Conservation (phyloP, 2,797 vertebrate genomes). For the Gorsachius magnificus region DNA sequence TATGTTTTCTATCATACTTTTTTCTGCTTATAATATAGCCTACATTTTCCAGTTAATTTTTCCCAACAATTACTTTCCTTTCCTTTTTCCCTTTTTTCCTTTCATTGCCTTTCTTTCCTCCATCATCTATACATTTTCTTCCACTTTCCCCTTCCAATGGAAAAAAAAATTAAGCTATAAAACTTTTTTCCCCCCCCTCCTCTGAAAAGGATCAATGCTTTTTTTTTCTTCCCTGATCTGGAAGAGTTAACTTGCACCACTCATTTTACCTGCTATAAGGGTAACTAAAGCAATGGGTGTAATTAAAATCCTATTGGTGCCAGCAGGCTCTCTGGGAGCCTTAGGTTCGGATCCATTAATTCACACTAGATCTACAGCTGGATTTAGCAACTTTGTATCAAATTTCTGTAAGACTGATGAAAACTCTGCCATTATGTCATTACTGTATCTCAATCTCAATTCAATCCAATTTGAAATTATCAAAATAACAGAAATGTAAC, state of each 20-base stretch:
- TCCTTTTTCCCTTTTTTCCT: background rate
- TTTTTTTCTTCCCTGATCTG: background rate
- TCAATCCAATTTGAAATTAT: background rate
- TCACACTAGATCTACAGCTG: background rate
- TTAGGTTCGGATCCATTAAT: constrained; percentile 14
- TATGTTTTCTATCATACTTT: background rate
- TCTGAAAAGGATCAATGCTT: background rate
- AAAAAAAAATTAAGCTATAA: background rate
- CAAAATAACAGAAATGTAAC: constrained; percentile 28
- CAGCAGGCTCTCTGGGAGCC: constrained; percentile 20
- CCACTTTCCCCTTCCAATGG: background rate
- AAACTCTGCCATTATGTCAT: background rate
- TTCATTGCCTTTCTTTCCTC: background rate
- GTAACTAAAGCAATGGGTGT: background rate
- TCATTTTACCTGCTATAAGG: background rate
- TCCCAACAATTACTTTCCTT: too few species aligned
- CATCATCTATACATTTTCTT: background rate
- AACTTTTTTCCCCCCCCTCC: fast-evolving
- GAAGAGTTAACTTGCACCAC: background rate
- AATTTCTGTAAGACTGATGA: background rate
- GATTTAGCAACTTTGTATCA: constrained; percentile 15
- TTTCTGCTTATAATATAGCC: background rate
- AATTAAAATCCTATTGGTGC: constrained; percentile 49
- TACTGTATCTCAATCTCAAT: constrained; percentile 4
- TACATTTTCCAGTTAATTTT: background rate